phyloP scores from a whole-genome alignment of 2,797 vertebrate species.

The Cirrhinus mrigala region DNA sequence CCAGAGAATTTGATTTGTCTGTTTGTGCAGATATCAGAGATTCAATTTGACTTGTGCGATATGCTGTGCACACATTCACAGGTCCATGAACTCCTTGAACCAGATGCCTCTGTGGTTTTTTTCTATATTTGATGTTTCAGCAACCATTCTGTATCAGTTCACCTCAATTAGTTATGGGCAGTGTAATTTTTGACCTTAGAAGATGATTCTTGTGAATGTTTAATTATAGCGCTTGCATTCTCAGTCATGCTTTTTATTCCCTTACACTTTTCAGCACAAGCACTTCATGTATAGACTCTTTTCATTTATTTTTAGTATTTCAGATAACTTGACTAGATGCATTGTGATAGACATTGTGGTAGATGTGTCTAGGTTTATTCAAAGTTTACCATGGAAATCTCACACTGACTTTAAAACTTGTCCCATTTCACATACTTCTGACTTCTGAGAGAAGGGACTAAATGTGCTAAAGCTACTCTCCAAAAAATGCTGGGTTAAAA shows the following conservation, averaged over 20 bases:
- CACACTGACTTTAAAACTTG: not conserved
- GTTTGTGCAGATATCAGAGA: constrained; percentile 34
- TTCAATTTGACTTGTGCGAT: constrained; percentile 29
- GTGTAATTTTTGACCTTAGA: not conserved
- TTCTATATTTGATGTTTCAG: not conserved
- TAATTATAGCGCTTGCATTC: not conserved
- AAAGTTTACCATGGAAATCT: not conserved
- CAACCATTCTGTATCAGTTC: constrained; percentile 2
- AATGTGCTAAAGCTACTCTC: not conserved
- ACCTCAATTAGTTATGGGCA: not conserved
- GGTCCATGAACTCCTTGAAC: constrained; percentile 22
- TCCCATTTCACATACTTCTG: not conserved
- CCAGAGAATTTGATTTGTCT: constrained; percentile 39
- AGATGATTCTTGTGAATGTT: not conserved
- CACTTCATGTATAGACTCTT: not conserved
- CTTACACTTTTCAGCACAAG: not conserved
- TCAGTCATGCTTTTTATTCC: not conserved
- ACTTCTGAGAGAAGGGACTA: not conserved
- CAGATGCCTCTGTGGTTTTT: constrained; percentile 15
- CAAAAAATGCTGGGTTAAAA: no score
- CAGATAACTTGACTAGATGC: not conserved
- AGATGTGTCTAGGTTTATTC: not conserved
- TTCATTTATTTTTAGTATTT: not conserved
- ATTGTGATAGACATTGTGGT: not conserved
- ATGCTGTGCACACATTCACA: not conserved